These are phyloP conservation scores for Amazona vittata DNA, from an alignment of 2,113 vertebrate genomes.

Conservation along the genomic window DNA sequence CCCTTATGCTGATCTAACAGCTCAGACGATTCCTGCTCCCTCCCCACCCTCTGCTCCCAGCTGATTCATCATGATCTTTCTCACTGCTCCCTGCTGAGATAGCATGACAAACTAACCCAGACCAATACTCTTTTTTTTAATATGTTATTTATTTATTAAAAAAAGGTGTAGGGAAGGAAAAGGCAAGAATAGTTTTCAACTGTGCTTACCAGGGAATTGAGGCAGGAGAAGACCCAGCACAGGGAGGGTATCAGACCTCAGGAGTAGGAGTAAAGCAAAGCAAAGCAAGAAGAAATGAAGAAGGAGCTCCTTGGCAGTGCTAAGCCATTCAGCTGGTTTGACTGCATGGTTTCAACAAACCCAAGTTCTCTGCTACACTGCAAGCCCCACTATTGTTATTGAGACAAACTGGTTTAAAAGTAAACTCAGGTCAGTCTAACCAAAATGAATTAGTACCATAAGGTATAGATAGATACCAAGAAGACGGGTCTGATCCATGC, in stretches of 20 bases:
- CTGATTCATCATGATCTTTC: not conserved
- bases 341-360: not conserved
- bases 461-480: not conserved
- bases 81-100: not conserved
- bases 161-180: not conserved
- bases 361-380: not conserved
- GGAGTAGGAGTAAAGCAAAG: not conserved
- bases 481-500: not conserved
- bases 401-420: not conserved
- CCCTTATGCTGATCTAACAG: not conserved
- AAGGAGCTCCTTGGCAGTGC: not conserved
- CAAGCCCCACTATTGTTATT: rapidly evolving
- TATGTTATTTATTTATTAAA: not conserved
- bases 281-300: not conserved
- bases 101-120: not conserved
- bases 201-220: not conserved
- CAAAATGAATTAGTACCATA: not conserved
- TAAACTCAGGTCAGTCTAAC: not conserved
- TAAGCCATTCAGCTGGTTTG: not conserved
- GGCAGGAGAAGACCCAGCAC: not conserved
- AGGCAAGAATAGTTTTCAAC: not conserved
- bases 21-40: not conserved
- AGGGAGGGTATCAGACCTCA: not conserved
- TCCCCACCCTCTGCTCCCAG: not conserved
- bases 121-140: not conserved